These are phyloP conservation scores for Eurystomus glaucurus DNA, from an alignment of 2,797 vertebrate genomes.

Conservation along the genomic window DNA sequence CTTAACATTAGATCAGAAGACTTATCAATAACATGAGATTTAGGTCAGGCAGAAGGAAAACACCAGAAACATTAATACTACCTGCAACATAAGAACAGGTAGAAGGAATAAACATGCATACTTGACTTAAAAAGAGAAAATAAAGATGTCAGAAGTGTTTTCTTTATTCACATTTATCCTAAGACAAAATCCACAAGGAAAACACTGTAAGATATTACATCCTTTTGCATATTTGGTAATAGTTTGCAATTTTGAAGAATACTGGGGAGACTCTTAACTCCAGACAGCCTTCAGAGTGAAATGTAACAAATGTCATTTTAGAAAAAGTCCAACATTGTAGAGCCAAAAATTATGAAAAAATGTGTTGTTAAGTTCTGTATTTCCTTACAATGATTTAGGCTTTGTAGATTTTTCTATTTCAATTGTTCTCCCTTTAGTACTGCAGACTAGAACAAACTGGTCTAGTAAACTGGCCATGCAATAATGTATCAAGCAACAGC, in stretches of 20 bases:
- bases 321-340: background rate
- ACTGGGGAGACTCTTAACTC: background rate
- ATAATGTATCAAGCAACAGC: background rate
- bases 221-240: background rate
- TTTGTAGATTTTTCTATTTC: background rate
- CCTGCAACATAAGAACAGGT: background rate
- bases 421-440: background rate
- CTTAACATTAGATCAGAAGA: background rate
- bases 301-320: background rate
- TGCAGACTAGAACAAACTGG: background rate
- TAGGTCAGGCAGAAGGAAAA: background rate
- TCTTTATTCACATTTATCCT: background rate
- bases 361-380: background rate
- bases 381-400: background rate
- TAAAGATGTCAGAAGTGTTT: background rate
- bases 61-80: background rate
- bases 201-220: background rate
- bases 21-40: background rate
- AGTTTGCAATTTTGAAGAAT: background rate
- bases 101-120: background rate
- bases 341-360: background rate
- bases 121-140: background rate
- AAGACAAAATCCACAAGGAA: background rate
- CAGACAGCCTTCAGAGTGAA: background rate
- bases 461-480: background rate